Evolutionary conservation across 2,113 vertebrate genomes (phyloP), one percentile per base, ranked within the genome.

Genomic region (Cariama cristata): DNA sequence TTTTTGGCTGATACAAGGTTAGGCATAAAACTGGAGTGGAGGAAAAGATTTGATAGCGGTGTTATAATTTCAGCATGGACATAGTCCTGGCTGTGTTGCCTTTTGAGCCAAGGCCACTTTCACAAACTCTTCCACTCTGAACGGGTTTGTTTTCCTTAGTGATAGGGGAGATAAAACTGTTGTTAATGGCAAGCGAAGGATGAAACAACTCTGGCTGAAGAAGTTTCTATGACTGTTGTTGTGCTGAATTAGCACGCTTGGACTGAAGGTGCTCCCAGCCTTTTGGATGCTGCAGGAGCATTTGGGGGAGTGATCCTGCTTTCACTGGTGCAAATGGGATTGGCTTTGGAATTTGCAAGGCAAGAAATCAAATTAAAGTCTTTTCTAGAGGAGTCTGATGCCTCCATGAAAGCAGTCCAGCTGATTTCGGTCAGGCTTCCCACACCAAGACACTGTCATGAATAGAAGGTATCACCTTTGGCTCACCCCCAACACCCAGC

Each of bases 121-220:
- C 42, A 92, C 80, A 94, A 20, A 27, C 62, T 32, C 66, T 94
- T 89, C 32, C 69, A 60, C 80, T 71, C 59, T 16, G 28, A 55
- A 26, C 0, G 1, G 35, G 40, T 89, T 88, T 97, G 89, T 95
- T 97, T 95, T 72, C 73, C 40, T 81, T 85, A 2, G 49, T 79
- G 95, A 92, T 64, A 93, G 47, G 49, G 50, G 81, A 97, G 91
- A 96, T 96, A 87, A 95, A 89, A 12, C 35, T 94, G 93, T 95
- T 96, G 83, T 89, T 91, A 30, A 66, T 89, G 93, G 93, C 80
- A 83, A 79, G 86, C 0, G 17, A 91, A n/a, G 56, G 62, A 21
- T 38, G 88, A 71, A 92, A 79, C 0, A 2, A 8, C 28, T 32
- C 17, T 40, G 40, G 66, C 3, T 18, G 79, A 73, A 88, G 91